Evolutionary conservation across 2,888 invertebrate species (phyloP).

Genomic region (Catonia carolina): DNA sequence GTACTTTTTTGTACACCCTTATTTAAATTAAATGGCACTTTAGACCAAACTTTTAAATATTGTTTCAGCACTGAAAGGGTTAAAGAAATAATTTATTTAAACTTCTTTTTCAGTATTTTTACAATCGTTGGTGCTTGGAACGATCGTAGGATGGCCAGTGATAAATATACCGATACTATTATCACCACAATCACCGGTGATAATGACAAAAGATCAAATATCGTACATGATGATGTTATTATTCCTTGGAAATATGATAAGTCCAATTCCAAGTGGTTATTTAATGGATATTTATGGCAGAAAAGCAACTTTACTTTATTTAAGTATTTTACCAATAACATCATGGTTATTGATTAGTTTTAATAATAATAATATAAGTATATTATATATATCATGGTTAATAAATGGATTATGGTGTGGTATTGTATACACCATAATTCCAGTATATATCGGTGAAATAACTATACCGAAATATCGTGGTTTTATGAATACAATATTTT

Average conservation of each 20-base stretch:
- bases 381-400: neutral
- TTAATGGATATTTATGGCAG: neutral
- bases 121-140: slow-evolving; percentile 1
- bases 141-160: slow-evolving; percentile 1
- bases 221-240: neutral
- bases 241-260: neutral
- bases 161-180: neutral
- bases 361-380: too few species aligned
- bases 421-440: neutral
- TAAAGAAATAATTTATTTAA: too few species aligned
- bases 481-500: neutral
- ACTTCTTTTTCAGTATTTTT: neutral
- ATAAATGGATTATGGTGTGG: neutral
- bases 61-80: too few species aligned
- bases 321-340: neutral
- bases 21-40: too few species aligned
- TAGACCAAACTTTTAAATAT: too few species aligned
- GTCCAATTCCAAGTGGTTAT: neutral
- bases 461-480: neutral
- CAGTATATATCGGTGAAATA: neutral
- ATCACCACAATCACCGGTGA: neutral
- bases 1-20: too few species aligned
- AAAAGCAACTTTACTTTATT: neutral
- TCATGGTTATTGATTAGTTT: neutral
- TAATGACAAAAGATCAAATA: neutral